phyloP scores from a whole-genome alignment of 2,113 vertebrate species.

The Aptenodytes patagonicus region DNA sequence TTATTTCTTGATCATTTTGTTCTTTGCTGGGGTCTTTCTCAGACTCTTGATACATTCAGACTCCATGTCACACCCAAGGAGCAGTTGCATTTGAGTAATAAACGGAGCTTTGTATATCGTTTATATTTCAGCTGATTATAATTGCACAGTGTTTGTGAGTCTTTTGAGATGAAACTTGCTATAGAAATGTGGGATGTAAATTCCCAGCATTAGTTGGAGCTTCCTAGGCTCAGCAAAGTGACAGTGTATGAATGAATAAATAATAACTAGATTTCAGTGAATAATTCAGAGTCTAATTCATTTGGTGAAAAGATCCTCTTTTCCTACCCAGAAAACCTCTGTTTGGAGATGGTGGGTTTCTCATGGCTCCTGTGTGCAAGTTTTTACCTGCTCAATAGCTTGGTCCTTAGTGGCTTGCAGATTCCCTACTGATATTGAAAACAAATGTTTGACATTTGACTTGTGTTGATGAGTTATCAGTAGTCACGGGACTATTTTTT shows the following conservation, averaged over 20 bases:
- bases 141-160: constrained; percentile 1
- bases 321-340: not conserved
- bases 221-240: constrained; percentile 33
- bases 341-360: not conserved
- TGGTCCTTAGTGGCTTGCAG: not conserved
- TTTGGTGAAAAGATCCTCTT: not conserved
- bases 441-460: not conserved
- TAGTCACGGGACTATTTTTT: not conserved
- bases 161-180: constrained; percentile 7
- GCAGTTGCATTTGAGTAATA: not conserved
- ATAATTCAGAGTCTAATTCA: constrained; percentile 29
- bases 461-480: not conserved
- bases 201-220: not conserved
- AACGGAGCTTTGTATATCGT: not conserved
- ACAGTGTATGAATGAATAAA: constrained; percentile 42
- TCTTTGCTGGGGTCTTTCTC: not conserved
- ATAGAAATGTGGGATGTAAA: not conserved
- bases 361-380: not conserved
- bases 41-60: not conserved
- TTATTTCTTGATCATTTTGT: not conserved
- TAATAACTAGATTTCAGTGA: constrained; percentile 28
- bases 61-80: not conserved
- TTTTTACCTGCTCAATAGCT: not conserved
- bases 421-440: not conserved
- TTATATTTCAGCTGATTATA: constrained; percentile 37